These are phyloP conservation scores for Apodemia hepburni DNA, from an alignment of 2,888 invertebrate species.

Conservation along the genomic window DNA sequence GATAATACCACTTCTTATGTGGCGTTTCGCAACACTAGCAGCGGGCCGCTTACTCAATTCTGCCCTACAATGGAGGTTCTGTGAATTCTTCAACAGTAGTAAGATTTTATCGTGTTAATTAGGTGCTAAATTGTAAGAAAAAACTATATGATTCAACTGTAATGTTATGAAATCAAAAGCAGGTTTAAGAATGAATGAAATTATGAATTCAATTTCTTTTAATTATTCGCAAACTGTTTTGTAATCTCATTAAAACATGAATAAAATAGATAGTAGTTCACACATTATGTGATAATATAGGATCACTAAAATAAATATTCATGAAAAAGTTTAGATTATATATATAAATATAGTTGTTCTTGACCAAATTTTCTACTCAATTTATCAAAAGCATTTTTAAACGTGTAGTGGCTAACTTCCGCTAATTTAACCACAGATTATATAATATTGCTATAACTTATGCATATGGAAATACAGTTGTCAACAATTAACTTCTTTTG, in stretches of 20 bases:
- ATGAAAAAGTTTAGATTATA: background rate
- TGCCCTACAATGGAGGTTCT: slow-evolving; percentile 26
- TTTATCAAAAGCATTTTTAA: background rate
- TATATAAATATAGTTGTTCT: background rate
- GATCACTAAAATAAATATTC: background rate
- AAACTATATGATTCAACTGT: slow-evolving; percentile 6
- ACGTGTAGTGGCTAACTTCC: background rate
- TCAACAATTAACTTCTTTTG: too few species aligned
- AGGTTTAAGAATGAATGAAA: slow-evolving; percentile 6
- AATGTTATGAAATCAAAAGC: slow-evolving; percentile 4
- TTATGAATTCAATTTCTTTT: slow-evolving; percentile 2
- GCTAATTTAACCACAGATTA: too few species aligned
- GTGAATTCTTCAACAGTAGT: slow-evolving; percentile 20
- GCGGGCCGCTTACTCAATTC: slow-evolving; percentile 38
- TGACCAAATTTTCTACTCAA: background rate
- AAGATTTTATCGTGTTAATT: slow-evolving; percentile 7
- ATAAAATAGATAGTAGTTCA: background rate
- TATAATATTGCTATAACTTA: too few species aligned
- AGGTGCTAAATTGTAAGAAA: slow-evolving; percentile 9
- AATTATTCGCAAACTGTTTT: background rate
- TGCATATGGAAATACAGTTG: too few species aligned
- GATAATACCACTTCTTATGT: slow-evolving; percentile 41
- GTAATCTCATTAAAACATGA: background rate
- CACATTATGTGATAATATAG: background rate
- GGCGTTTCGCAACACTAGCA: slow-evolving; percentile 40